Evolutionary conservation across 2,888 invertebrate species (phyloP).

Genomic region (Diplazon laetatorius): DNA sequence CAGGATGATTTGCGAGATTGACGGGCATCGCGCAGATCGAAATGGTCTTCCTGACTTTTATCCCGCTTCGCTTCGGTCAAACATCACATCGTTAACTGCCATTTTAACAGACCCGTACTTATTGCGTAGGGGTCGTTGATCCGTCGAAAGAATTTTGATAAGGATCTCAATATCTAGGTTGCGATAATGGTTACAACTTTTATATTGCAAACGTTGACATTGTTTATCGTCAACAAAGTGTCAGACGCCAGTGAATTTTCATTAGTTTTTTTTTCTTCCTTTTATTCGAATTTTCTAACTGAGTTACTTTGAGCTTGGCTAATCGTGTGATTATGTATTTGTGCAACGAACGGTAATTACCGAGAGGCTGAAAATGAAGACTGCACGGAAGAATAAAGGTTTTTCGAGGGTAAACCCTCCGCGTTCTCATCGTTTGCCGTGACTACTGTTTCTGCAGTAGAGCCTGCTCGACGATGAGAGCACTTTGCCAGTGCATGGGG

Average conservation of each 20-base stretch:
- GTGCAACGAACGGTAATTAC: conserved; percentile 48
- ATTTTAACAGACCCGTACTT: conserved; percentile 24
- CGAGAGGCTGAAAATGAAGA: conserved; percentile 22
- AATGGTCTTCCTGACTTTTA: conserved; percentile 39
- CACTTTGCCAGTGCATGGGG: conserved; percentile 43
- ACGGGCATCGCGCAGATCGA: conserved; percentile 26
- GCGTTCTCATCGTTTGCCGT: not conserved
- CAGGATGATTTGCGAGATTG: conserved; percentile 27
- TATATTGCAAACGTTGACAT: no score
- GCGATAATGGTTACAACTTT: not conserved
- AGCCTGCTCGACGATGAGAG: conserved; percentile 32
- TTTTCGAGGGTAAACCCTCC: conserved; percentile 20
- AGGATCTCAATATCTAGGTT: not conserved
- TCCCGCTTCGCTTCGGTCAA: conserved; percentile 29
- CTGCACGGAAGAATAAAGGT: conserved; percentile 49
- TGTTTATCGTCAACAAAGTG: not conserved
- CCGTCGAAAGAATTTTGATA: not conserved
- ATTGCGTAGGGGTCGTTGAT: conserved; percentile 18
- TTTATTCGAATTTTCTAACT: conserved; percentile 30
- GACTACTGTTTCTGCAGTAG: conserved; percentile 20
- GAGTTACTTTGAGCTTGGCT: conserved; percentile 35
- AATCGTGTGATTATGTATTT: conserved; percentile 31
- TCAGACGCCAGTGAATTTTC: not conserved
- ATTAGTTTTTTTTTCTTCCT: no score
- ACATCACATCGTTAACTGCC: conserved; percentile 40